Evolutionary conservation across 2,888 invertebrate species (phyloP).

Genomic region (Dryococelus australis): DNA sequence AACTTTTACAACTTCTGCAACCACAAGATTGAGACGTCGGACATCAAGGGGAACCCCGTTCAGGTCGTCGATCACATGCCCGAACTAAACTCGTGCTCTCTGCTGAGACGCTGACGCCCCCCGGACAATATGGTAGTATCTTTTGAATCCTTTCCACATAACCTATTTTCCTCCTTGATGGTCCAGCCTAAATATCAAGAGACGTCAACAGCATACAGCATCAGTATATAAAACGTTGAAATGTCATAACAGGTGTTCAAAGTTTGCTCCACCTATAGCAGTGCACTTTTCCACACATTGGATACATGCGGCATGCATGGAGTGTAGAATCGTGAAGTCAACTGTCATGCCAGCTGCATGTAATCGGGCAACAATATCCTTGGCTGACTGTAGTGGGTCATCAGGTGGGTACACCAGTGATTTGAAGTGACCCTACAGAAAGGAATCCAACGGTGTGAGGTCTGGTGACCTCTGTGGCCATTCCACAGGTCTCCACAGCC

Average conservation of each 20-base stretch:
- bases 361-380: not conserved
- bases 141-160: no score
- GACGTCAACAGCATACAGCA: no score
- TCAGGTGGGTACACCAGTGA: constrained; percentile 4
- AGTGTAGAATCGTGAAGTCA: not conserved
- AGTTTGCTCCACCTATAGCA: not conserved
- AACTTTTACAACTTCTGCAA: no score
- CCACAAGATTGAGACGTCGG: no score
- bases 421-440: not conserved
- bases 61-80: no score
- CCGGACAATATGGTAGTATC: no score
- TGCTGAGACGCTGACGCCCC: no score
- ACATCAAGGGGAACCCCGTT: no score
- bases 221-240: no score
- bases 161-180: no score
- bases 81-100: no score
- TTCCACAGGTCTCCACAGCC: constrained; percentile 4
- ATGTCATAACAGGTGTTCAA: not conserved
- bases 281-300: not conserved
- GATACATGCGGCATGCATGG: not conserved
- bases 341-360: not conserved
- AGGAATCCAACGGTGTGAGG: not conserved
- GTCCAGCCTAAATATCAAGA: no score
- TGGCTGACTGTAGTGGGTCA: not conserved
- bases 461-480: constrained; percentile 23